A percentile compares a stretch with the other conserved stretches of the same genome.
Evolutionary conservation across 2,797 vertebrate genomes (phyloP).

Genomic region (Clarias pachynema): DNA sequence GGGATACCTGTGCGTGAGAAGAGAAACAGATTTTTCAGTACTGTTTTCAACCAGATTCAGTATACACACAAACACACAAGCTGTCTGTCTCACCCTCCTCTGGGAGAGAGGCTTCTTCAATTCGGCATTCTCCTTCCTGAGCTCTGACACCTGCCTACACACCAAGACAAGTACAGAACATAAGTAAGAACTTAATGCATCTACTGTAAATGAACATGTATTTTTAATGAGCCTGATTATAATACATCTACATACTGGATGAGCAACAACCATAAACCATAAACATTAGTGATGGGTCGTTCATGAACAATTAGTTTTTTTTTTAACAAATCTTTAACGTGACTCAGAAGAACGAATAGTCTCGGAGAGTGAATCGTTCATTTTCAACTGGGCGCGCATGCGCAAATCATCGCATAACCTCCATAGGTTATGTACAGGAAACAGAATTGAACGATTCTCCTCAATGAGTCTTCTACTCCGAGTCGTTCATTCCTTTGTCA

Average conservation of each 20-base stretch:
- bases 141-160: conserved; percentile 76
- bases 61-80: neutral
- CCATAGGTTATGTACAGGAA: too few relatives aligned
- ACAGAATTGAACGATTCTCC: too few relatives aligned
- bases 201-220: neutral
- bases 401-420: too few relatives aligned
- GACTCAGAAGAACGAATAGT: too few relatives aligned
- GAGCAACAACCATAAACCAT: neutral
- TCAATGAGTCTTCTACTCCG: too few relatives aligned
- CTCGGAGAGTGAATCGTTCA: too few relatives aligned
- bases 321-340: too few relatives aligned
- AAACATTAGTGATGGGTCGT: too few relatives aligned
- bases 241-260: neutral
- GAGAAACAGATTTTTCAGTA: conserved; percentile 7
- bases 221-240: neutral
- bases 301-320: too few relatives aligned
- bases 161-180: conserved; percentile 25
- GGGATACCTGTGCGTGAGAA: conserved; percentile 66
- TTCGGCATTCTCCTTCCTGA: conserved; percentile 80
- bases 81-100: conserved; percentile 73
- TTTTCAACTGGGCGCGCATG: too few relatives aligned
- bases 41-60: neutral
- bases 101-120: conserved; percentile 83
- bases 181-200: neutral
- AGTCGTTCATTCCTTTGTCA: too few relatives aligned